Conservation (phyloP, 1,140 invertebrate species). For the Lordiphosa stackelbergi region DNA sequence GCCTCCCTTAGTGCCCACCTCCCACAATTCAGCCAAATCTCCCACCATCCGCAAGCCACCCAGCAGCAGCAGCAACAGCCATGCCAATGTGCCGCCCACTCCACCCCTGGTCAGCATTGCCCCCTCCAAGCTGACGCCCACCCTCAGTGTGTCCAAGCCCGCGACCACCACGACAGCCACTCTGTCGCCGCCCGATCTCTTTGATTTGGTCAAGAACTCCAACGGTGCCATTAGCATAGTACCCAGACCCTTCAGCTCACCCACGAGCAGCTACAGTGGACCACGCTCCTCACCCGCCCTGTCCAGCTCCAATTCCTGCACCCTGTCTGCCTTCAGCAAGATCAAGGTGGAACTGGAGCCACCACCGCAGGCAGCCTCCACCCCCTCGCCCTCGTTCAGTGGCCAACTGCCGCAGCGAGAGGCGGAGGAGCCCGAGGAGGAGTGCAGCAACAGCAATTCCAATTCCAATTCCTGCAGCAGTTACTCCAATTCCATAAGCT, state of each 20-base stretch:
- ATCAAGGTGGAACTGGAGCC: conserved; percentile 55
- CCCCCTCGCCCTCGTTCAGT: conserved; percentile 27
- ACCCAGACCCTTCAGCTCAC: conserved; percentile 30
- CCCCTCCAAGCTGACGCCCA: conserved; percentile 54
- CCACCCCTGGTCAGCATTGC: conserved; percentile 65
- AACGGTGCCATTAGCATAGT: conserved; percentile 67
- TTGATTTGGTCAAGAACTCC: conserved; percentile 72
- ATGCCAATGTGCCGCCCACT: conserved; percentile 29
- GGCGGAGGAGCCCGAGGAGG: conserved; percentile 8
- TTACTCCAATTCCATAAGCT: conserved; percentile 64
- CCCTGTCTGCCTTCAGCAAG: conserved; percentile 58
- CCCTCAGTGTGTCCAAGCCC: conserved; percentile 51
- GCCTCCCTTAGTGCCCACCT: conserved; percentile 64
- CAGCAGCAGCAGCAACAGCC: neutral
- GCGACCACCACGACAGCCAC: conserved; percentile 8
- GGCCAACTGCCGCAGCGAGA: conserved; percentile 41
- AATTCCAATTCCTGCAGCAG: conserved; percentile 65
- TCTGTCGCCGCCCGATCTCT: conserved; percentile 53
- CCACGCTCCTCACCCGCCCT: conserved; percentile 42
- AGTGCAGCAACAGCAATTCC: conserved; percentile 43
- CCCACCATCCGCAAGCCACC: conserved; percentile 2
- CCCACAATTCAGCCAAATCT: conserved; percentile 46
- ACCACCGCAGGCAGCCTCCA: conserved; percentile 6
- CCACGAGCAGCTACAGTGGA: conserved; percentile 45
- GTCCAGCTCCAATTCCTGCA: conserved; percentile 51